Percentiles rank a stretch among this genome's conserved stretches.
These are phyloP conservation scores for Natrix natrix DNA, from an alignment of 2,797 vertebrate species.

Conservation along the genomic window DNA sequence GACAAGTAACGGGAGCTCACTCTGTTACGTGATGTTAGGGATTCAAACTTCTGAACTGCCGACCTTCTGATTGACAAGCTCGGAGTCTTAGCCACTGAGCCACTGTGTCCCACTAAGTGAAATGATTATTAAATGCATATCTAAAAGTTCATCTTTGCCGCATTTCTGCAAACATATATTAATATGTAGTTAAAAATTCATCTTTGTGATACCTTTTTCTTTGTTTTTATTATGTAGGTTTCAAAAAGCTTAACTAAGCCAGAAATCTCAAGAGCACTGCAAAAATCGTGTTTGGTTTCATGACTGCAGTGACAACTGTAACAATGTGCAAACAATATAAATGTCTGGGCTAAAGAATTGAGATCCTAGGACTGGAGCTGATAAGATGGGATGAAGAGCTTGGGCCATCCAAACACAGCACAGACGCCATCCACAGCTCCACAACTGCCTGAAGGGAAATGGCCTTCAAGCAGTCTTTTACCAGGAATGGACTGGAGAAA, in stretches of 20 bases:
- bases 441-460: background rate
- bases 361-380: accelerated
- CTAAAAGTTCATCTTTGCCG: background rate
- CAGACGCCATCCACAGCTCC: background rate
- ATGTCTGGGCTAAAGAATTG: slow-evolving; percentile 25
- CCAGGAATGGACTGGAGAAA: background rate
- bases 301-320: background rate
- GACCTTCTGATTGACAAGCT: too few species aligned
- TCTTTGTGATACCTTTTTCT: background rate
- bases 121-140: background rate
- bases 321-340: background rate
- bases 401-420: background rate
- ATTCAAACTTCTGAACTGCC: too few species aligned
- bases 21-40: too few species aligned
- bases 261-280: background rate
- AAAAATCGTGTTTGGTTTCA: slow-evolving; percentile 7
- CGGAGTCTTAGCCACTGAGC: too few species aligned
- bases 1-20: too few species aligned
- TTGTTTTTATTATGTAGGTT: slow-evolving; percentile 41
- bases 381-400: background rate
- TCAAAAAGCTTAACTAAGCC: slow-evolving; percentile 49
- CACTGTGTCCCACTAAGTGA: background rate
- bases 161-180: background rate
- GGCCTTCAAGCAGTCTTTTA: background rate
- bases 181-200: background rate